A percentile compares a stretch with the other conserved stretches of the same genome.
Conservation (phyloP, 30 jellyfish, hydroid and myxozoan species). For the Nemopilema nomurai region DNA sequence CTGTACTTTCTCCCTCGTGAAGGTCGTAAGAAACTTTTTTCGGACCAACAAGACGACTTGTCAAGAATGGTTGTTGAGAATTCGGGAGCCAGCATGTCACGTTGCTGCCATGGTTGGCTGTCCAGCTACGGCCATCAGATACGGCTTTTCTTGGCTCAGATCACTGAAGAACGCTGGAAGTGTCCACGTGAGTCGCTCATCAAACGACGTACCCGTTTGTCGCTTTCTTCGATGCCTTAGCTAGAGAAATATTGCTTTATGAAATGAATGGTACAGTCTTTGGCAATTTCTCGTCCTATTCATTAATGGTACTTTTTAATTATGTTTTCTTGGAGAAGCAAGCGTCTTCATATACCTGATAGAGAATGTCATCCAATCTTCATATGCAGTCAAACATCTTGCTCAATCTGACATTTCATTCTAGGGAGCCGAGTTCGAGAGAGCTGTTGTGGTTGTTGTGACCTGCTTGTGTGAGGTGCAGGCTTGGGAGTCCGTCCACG, state of each 20-base stretch:
- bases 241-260: no score
- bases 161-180: slow-evolving; percentile 70
- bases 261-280: no score
- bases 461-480: slow-evolving; percentile 77
- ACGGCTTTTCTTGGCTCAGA: slow-evolving; percentile 94
- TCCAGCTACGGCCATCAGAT: slow-evolving; percentile 88
- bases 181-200: slow-evolving; percentile 62
- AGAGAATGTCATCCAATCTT: no score
- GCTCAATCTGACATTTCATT: not conserved
- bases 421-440: slow-evolving; percentile 96
- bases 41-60: slow-evolving; percentile 94
- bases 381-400: not conserved
- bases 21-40: slow-evolving; percentile 90
- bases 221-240: not conserved
- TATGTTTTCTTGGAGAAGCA: no score
- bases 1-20: no score
- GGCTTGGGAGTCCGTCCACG: slow-evolving; percentile 89
- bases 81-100: slow-evolving; percentile 77
- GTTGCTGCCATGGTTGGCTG: slow-evolving; percentile 80
- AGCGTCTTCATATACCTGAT: no score
- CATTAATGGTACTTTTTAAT: no score
- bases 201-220: not conserved
- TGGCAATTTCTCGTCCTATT: no score
- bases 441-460: slow-evolving; percentile 86
- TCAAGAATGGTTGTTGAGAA: slow-evolving; percentile 91